Percentiles rank a stretch among this genome's conserved stretches.
Evolutionary conservation across 2,888 invertebrate species (phyloP).

Genomic region (Xestia ashworthii): DNA sequence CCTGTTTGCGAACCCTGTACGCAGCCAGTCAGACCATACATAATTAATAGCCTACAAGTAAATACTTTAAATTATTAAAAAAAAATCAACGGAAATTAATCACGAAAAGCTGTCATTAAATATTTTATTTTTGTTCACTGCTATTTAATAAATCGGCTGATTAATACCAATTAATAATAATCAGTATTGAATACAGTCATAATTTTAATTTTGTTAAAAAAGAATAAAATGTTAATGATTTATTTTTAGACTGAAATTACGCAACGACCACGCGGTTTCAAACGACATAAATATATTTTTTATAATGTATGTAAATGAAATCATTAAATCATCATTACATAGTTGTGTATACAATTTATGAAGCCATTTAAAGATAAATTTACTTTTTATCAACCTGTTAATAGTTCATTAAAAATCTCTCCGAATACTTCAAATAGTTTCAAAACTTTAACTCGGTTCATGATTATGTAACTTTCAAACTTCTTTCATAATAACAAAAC

Average conservation of each 20-base stretch:
- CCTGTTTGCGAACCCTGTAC: neutral
- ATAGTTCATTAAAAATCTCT: neutral
- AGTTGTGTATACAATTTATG: accelerated
- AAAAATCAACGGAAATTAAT: neutral
- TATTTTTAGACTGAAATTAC: constrained; percentile 36
- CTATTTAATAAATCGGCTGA: no score
- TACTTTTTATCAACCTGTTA: neutral
- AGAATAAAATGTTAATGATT: neutral
- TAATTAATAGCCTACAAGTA: neutral
- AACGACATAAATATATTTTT: neutral
- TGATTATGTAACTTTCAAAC: constrained; percentile 43
- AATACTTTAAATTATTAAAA: neutral
- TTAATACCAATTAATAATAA: neutral
- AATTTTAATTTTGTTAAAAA: neutral
- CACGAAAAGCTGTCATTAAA: no score
- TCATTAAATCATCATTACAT: no score
- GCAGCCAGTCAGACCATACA: neutral
- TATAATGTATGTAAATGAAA: neutral
- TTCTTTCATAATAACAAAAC: neutral
- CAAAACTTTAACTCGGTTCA: constrained; percentile 37
- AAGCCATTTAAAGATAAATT: neutral
- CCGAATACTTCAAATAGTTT: constrained; percentile 24
- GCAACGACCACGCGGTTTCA: constrained; percentile 41
- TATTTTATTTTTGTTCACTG: neutral
- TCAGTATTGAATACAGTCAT: neutral